phyloP scores from a whole-genome alignment of 1,140 invertebrate species.

The Psilanteris sp. region DNA sequence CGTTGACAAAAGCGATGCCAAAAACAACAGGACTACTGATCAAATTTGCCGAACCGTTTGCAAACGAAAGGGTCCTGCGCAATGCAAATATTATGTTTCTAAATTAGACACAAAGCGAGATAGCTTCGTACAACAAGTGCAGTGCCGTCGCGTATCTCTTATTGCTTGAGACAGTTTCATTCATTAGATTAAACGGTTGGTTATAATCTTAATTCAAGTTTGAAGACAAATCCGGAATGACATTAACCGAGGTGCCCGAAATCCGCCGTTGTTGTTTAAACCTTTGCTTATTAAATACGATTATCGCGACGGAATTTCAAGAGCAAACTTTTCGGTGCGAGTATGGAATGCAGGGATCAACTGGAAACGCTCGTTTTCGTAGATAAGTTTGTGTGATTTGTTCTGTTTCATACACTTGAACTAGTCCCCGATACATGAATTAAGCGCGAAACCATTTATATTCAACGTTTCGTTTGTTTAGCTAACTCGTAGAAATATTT shows the following conservation, averaged over 20 bases:
- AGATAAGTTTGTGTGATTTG: slow-evolving; percentile 4
- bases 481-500: too few species aligned
- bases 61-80: neutral
- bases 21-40: neutral
- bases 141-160: too few species aligned
- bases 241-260: too few species aligned
- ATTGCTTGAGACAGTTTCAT: too few species aligned
- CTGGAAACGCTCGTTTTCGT: neutral
- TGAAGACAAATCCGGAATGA: neutral
- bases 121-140: too few species aligned
- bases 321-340: slow-evolving; percentile 10
- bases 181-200: too few species aligned
- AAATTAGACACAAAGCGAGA: too few species aligned
- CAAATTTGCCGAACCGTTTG: neutral
- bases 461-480: too few species aligned
- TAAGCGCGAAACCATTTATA: too few species aligned
- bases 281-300: slow-evolving; percentile 3
- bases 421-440: neutral
- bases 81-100: too few species aligned
- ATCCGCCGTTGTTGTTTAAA: too few species aligned
- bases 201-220: too few species aligned
- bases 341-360: neutral
- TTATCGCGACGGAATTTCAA: slow-evolving; percentile 11
- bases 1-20: neutral
- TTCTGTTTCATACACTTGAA: neutral